Evolutionary conservation across 2,888 invertebrate genomes (phyloP).

Genomic region (Luperina testacea): DNA sequence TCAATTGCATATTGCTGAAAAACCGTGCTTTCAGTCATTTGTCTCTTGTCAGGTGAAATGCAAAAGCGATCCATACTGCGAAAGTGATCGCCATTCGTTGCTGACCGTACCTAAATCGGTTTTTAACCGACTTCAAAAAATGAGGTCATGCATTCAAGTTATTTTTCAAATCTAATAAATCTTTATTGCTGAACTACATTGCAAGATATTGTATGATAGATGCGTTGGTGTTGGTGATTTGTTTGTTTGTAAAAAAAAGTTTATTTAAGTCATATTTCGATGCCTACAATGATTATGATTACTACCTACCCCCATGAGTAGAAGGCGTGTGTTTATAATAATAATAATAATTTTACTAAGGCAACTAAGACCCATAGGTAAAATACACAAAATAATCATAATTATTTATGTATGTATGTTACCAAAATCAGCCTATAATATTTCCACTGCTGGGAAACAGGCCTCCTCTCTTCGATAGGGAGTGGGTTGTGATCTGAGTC

Average conservation of each 20-base stretch:
- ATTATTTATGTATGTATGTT: too few species aligned
- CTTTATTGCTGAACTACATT: not conserved
- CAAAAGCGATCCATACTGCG: not conserved
- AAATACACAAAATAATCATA: too few species aligned
- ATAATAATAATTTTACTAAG: too few species aligned
- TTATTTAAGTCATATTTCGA: not conserved
- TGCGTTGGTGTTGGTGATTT: not conserved
- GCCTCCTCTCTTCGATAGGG: too few species aligned
- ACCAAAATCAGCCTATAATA: too few species aligned
- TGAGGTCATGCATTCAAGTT: not conserved
- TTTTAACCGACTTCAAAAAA: not conserved
- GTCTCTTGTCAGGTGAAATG: not conserved
- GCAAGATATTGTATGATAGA: not conserved
- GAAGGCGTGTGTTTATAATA: too few species aligned
- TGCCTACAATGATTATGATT: not conserved
- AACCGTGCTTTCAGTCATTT: not conserved
- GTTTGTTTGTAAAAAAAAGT: not conserved
- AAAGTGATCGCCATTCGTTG: not conserved
- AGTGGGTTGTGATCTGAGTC: too few species aligned
- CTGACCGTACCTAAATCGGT: not conserved
- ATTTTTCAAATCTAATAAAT: not conserved
- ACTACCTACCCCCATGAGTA: too few species aligned
- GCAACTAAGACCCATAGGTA: too few species aligned
- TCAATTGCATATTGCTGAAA: not conserved
- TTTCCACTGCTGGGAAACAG: too few species aligned